phyloP scores from a whole-genome alignment of 1,140 invertebrate species.

The Macrocentrus cingulum region DNA sequence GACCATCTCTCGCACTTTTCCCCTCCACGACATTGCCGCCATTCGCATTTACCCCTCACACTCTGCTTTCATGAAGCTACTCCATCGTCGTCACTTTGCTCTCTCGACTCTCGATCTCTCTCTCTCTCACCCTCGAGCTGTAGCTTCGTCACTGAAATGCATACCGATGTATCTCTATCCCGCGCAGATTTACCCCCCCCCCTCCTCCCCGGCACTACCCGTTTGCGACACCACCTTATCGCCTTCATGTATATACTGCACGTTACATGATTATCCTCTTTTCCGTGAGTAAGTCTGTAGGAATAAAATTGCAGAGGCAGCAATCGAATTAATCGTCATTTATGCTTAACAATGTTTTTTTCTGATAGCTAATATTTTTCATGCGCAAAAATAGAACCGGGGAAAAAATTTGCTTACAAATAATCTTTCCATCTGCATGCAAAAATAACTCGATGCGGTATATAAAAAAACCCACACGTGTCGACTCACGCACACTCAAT shows the following conservation, averaged over 20 bases:
- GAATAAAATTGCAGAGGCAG: neutral
- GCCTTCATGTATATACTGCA: conserved; percentile 3
- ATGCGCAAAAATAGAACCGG: too few relatives aligned
- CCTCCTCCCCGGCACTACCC: too few relatives aligned
- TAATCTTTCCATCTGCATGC: too few relatives aligned
- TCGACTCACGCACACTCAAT: conserved; percentile 11
- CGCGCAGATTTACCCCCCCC: conserved; percentile 3
- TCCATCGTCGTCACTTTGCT: conserved; percentile 6
- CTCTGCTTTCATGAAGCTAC: neutral
- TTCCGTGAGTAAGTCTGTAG: conserved; percentile 1
- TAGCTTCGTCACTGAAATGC: conserved; percentile 44
- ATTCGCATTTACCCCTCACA: conserved; percentile 3
- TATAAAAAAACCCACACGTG: too few relatives aligned
- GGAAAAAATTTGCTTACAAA: too few relatives aligned
- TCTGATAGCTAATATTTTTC: too few relatives aligned
- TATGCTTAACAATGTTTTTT: too few relatives aligned
- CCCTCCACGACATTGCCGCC: conserved; percentile 10
- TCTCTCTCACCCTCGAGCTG: conserved; percentile 20
- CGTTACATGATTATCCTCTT: conserved; percentile 18
- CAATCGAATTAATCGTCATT: too few relatives aligned
- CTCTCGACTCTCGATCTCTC: conserved; percentile 13
- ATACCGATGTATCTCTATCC: conserved; percentile 47
- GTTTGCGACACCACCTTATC: neutral
- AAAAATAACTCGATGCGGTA: too few relatives aligned
- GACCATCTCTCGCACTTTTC: conserved; percentile 20